phyloP scores from a whole-genome alignment of 2,888 invertebrate species.

The Aphrophora alni region DNA sequence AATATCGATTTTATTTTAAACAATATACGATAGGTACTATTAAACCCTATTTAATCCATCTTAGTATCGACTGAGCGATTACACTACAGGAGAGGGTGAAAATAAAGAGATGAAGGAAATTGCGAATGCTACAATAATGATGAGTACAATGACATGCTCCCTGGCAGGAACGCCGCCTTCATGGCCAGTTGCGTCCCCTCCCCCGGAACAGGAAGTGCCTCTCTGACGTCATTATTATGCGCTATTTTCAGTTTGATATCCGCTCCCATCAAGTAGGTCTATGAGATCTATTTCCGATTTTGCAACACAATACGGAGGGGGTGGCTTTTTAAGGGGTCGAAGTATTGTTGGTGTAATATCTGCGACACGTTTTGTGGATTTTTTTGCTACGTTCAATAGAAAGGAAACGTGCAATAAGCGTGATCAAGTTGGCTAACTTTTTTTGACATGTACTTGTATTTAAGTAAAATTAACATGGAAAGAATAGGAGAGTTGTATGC shows the following conservation, averaged over 20 bases:
- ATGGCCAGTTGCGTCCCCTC: conserved; percentile 24
- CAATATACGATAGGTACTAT: background rate
- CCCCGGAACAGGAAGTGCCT: conserved; percentile 24
- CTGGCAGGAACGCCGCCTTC: conserved; percentile 32
- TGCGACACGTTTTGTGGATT: background rate
- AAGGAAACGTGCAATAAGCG: background rate
- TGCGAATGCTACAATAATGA: conserved; percentile 21
- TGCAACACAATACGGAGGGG: background rate
- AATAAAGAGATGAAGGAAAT: background rate
- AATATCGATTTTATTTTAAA: no score
- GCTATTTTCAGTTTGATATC: conserved; percentile 28
- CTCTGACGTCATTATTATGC: conserved; percentile 36
- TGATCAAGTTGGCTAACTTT: background rate
- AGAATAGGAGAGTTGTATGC: no score
- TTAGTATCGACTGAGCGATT: conserved; percentile 24
- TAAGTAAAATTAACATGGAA: no score
- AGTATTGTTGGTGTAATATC: conserved; percentile 19
- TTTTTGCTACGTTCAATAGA: background rate
- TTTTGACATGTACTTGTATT: no score
- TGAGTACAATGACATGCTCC: conserved; percentile 16
- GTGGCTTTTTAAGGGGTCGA: conserved; percentile 27
- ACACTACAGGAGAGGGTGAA: conserved; percentile 20
- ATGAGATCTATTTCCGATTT: conserved; percentile 16
- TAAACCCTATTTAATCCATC: background rate
- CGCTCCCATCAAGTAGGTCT: background rate